phyloP scores from a whole-genome alignment of 2,797 vertebrate species.

The Bufotes viridis region DNA sequence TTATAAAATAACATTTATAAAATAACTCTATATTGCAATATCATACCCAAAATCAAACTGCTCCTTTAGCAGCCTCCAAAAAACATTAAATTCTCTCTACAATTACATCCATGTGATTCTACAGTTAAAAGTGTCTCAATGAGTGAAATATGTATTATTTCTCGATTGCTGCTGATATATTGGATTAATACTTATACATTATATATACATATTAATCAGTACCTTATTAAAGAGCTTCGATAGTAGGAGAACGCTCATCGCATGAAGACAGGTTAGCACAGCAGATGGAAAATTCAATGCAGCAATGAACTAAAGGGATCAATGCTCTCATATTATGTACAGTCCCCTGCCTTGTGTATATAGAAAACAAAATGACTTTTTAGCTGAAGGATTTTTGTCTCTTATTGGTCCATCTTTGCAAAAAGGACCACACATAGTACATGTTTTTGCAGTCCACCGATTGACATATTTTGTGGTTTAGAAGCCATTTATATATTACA shows the following conservation, averaged over 20 bases:
- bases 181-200: not conserved
- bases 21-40: no score
- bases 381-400: not conserved
- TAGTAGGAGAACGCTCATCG: not conserved
- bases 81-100: not conserved
- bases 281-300: not conserved
- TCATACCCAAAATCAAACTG: no score
- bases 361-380: not conserved
- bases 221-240: not conserved
- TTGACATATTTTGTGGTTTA: not conserved
- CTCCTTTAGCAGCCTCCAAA: not conserved
- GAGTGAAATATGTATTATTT: not conserved
- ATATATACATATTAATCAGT: conserved; percentile 3
- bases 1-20: no score
- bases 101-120: not conserved
- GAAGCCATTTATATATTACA: not conserved
- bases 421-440: not conserved
- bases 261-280: not conserved
- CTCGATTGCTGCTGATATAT: not conserved
- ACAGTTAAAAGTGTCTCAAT: not conserved
- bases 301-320: not conserved
- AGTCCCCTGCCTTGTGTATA: not conserved
- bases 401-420: not conserved
- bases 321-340: not conserved
- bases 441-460: not conserved